A percentile compares a stretch with the other conserved stretches of the same genome.
Conservation (phyloP, 2,113 vertebrate species). For the Heterotilapia buettikoferi region DNA sequence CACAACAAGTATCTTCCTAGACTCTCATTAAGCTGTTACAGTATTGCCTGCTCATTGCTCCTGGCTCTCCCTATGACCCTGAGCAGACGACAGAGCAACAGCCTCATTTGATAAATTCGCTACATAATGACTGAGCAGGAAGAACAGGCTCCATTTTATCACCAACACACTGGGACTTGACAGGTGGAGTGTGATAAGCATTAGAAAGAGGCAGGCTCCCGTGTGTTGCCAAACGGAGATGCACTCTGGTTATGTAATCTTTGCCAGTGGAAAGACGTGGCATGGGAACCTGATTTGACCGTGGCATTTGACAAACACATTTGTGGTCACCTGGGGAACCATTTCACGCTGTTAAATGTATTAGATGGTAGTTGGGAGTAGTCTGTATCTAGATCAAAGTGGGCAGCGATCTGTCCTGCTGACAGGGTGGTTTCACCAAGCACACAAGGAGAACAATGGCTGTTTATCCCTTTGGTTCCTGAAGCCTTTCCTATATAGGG, state of each 20-base stretch:
- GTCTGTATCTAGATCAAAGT: constrained; percentile 3
- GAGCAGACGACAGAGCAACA: constrained; percentile 45
- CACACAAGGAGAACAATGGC: constrained; percentile 55
- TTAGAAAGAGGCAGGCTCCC: constrained; percentile 19
- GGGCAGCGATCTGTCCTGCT: constrained; percentile 32
- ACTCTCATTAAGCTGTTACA: background rate
- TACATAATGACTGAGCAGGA: constrained; percentile 55
- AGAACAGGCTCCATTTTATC: constrained; percentile 50
- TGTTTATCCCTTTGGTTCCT: constrained; percentile 69
- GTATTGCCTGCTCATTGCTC: background rate
- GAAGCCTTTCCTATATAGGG: constrained; percentile 50
- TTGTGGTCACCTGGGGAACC: background rate
- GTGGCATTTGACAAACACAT: background rate
- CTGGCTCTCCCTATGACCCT: background rate
- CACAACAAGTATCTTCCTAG: constrained; percentile 6
- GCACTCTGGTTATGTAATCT: constrained; percentile 20
- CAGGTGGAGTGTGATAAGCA: constrained; percentile 57
- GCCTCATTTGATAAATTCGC: constrained; percentile 38
- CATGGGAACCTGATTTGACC: constrained; percentile 26
- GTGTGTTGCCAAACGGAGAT: constrained; percentile 28
- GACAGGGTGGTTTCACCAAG: constrained; percentile 54
- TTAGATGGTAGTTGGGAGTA: background rate
- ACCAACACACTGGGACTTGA: constrained; percentile 31
- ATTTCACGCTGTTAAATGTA: background rate
- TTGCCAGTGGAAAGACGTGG: background rate